Conservation (phyloP, 2,888 invertebrate genomes). For the Xiphydria camelus region DNA sequence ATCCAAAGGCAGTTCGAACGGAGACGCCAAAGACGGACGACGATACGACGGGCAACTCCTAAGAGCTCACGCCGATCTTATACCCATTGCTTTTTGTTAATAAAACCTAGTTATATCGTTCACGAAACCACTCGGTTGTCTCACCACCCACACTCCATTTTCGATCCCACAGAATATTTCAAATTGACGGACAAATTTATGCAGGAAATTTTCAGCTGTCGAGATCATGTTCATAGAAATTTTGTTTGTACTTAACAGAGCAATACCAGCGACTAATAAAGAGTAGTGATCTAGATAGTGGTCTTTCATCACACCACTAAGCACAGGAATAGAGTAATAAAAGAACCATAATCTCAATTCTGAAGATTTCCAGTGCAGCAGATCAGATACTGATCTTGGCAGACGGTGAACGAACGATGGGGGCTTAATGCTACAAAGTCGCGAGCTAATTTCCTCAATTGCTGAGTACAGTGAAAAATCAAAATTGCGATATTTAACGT, state of each 20-base stretch:
- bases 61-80: too few relatives aligned
- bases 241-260: slow-evolving; percentile 10
- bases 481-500: slow-evolving; percentile 5
- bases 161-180: slow-evolving; percentile 11
- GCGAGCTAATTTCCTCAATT: slow-evolving; percentile 11
- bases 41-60: too few relatives aligned
- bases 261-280: slow-evolving; percentile 11
- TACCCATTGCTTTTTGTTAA: too few relatives aligned
- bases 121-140: too few relatives aligned
- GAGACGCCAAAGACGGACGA: too few relatives aligned
- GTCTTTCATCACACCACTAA: slow-evolving; percentile 11
- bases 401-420: slow-evolving; percentile 24
- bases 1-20: too few relatives aligned
- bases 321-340: slow-evolving; percentile 22
- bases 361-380: slow-evolving; percentile 25
- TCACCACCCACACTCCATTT: too few relatives aligned
- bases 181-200: slow-evolving; percentile 18
- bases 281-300: slow-evolving; percentile 19
- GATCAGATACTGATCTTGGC: slow-evolving; percentile 16
- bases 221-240: slow-evolving; percentile 10
- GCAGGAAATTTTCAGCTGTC: slow-evolving; percentile 6
- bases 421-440: slow-evolving; percentile 18
- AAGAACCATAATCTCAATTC: slow-evolving; percentile 23
- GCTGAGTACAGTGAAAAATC: slow-evolving; percentile 17
- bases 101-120: too few relatives aligned